A percentile compares a stretch with the other conserved stretches of the same genome.
Evolutionary conservation across 1,140 invertebrate genomes (phyloP).

Genomic region (Sycobia sp.): DNA sequence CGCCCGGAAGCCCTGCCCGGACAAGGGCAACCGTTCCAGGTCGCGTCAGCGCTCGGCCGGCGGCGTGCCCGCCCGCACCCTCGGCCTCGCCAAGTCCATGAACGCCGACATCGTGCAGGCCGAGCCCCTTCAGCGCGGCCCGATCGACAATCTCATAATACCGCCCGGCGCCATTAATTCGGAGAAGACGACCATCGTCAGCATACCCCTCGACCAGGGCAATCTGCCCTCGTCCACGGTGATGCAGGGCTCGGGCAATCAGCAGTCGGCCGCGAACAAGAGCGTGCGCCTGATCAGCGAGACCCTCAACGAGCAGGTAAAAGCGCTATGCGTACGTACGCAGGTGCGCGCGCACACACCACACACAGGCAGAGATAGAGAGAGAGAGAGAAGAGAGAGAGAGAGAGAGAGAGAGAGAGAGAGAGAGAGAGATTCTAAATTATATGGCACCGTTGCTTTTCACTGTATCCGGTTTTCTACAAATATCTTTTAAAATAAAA

Average conservation of each 20-base stretch:
- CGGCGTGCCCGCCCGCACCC: constrained; percentile 36
- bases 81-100: constrained; percentile 42
- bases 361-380: too few species aligned
- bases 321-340: too few species aligned
- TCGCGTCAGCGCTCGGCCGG: background rate
- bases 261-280: constrained; percentile 31
- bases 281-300: constrained; percentile 46
- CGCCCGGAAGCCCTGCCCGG: background rate
- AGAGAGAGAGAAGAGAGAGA: too few species aligned
- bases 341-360: too few species aligned
- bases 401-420: too few species aligned
- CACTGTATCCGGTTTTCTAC: too few species aligned
- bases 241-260: background rate
- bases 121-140: constrained; percentile 42
- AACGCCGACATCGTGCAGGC: constrained; percentile 49
- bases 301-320: constrained; percentile 42
- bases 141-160: constrained; percentile 45
- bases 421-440: too few species aligned
- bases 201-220: constrained; percentile 24
- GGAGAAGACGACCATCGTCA: constrained; percentile 42
- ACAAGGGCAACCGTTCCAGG: too few species aligned
- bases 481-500: too few species aligned
- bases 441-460: too few species aligned
- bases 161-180: constrained; percentile 39
- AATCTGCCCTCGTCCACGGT: background rate